Conservation (phyloP, 2,797 vertebrate genomes). For the Hippoglossus hippoglossus region DNA sequence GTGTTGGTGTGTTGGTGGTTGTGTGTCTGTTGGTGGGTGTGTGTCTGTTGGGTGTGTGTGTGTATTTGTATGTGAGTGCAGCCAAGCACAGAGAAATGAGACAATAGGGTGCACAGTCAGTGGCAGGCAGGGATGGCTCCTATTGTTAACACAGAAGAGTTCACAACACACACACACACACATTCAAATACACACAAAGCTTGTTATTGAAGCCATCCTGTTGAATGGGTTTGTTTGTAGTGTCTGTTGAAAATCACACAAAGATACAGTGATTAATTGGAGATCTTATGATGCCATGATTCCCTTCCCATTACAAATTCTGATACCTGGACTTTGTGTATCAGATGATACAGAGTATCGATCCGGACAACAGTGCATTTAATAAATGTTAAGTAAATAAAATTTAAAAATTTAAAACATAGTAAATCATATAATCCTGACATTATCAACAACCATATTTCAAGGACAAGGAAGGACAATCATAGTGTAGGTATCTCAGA, state of each 20-base stretch:
- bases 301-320: no score
- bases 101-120: slow-evolving; percentile 62
- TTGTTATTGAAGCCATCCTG: slow-evolving; percentile 4
- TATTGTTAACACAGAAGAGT: slow-evolving; percentile 65
- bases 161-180: slow-evolving; percentile 25
- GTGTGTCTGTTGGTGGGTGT: slow-evolving; percentile 13
- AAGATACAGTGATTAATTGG: neutral
- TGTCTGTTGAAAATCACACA: slow-evolving; percentile 13
- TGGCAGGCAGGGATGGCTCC: slow-evolving; percentile 66
- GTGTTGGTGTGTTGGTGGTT: slow-evolving; percentile 12
- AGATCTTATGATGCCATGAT: no score
- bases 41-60: slow-evolving; percentile 7
- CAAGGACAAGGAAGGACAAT: slow-evolving; percentile 6
- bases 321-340: no score
- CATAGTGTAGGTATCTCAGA: slow-evolving; percentile 4
- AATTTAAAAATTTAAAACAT: neutral
- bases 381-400: neutral
- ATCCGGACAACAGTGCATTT: no score
- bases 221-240: slow-evolving; percentile 57
- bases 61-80: slow-evolving; percentile 25
- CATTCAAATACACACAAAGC: slow-evolving; percentile 7
- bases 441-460: neutral
- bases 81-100: slow-evolving; percentile 45
- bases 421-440: neutral
- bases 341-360: neutral